Evolutionary conservation across 2,888 invertebrate species (phyloP), one percentile per base, ranked within the genome.

Genomic region (Acanthosepion pharaonis): DNA sequence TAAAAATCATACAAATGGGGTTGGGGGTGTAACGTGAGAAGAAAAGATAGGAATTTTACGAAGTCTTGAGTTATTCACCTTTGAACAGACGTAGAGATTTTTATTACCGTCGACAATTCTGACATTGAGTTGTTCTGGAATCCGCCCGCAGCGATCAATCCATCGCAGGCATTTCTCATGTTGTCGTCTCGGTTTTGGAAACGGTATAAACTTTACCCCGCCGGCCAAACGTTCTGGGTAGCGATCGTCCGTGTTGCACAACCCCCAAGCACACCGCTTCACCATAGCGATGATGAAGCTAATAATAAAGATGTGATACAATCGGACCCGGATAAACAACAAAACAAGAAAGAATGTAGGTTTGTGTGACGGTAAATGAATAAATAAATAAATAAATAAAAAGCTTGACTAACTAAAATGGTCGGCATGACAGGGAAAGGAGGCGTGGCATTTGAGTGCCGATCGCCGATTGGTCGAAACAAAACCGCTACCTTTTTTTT

Each of bases 71-170:
- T 93, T 93, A 28, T 93, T 92, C 91, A 94, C 94, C 94, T 78
- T 94, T 94, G 91, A 94, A 64, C 94, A 94, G 49, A 94, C 94
- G 53, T 93, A 93, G 91, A 94, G 93, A 91, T 94, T 64, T 94
- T 94, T 94, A 91, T 95, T 95, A 6, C 93, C 93, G 93, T 93
- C 93, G 48, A 93, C 93, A 49, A 95, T 95, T 25, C n/a, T 93
- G 4, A 94, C 48, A 91, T 95, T 95, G 25, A 95, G 94, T 91
- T 95, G 95, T 42, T 95, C 94, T 94, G 95, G 95, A n/a, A 95
- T 95, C 20, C 95, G 94, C 23, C 95, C 95, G 91, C 95, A 95
- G 5, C 94, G 94, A 91, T 95, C 95, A 55, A 95, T 95, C 95
- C 95, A 95, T 23, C 95, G 94, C 28, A 78, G 94, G 94, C 95